Conservation (phyloP, 2,797 vertebrate genomes). For the Hephaestus fuliginosus region DNA sequence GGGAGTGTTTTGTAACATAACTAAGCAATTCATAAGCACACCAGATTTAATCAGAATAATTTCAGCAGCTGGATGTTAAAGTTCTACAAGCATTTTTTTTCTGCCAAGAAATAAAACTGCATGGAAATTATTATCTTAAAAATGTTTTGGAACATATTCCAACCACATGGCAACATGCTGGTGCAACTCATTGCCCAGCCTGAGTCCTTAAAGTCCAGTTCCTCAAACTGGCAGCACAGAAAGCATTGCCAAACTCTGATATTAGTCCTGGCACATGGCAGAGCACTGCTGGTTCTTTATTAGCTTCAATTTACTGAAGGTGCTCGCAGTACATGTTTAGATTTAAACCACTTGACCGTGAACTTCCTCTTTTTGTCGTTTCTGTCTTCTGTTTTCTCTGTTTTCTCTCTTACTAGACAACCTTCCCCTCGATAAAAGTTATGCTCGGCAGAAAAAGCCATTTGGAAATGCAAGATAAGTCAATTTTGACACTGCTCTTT, state of each 20-base stretch:
- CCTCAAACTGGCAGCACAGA: background rate
- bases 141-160: constrained; percentile 19
- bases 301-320: background rate
- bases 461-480: background rate
- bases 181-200: constrained; percentile 25
- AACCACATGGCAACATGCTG: constrained; percentile 29
- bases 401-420: background rate
- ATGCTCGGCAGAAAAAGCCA: background rate
- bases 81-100: constrained; percentile 1
- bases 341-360: background rate
- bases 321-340: background rate
- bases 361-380: background rate
- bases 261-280: constrained; percentile 28
- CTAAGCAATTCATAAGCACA: background rate
- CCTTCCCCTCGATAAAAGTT: background rate
- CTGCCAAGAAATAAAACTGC: constrained; percentile 22
- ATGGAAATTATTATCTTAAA: constrained; percentile 13
- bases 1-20: background rate
- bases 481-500: background rate
- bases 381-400: background rate
- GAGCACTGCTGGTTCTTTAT: background rate
- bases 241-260: constrained; percentile 8
- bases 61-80: constrained; percentile 17
- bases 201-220: constrained; percentile 19
- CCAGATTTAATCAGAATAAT: background rate